These are phyloP conservation scores for Magallana angulata DNA, from an alignment of 1,140 invertebrate genomes.

Conservation along the genomic window DNA sequence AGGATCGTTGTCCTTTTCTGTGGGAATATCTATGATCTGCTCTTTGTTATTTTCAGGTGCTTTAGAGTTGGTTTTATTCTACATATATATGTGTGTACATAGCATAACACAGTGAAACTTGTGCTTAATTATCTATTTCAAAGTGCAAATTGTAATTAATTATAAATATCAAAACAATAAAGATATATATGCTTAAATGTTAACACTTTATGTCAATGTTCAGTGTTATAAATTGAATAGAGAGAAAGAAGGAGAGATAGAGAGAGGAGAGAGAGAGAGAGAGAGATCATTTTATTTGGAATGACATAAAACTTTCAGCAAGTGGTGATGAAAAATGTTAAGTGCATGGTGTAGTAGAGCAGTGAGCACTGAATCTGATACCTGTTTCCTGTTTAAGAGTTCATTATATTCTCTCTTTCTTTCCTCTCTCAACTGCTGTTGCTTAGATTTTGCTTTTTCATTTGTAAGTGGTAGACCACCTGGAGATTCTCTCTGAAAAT, in stretches of 20 bases:
- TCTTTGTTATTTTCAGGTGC: background rate
- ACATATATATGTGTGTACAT: background rate
- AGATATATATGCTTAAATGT: no score
- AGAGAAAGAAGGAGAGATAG: background rate
- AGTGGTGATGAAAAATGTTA: background rate
- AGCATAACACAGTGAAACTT: no score
- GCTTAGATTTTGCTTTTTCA: constrained; percentile 21
- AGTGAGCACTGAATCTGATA: background rate
- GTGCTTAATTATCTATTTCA: no score
- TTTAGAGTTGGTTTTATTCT: background rate
- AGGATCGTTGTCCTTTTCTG: background rate
- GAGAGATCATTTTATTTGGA: background rate
- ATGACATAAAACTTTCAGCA: background rate
- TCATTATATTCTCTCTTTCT: constrained; percentile 29
- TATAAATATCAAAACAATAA: no score
- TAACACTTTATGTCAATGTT: no score
- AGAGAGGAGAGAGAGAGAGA: background rate
- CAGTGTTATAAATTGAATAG: no score
- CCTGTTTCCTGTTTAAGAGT: constrained; percentile 16
- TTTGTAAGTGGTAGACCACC: constrained; percentile 10
- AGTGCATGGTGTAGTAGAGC: background rate
- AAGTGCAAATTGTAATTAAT: no score
- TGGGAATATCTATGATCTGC: background rate
- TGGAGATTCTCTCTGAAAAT: background rate
- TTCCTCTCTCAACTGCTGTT: constrained; percentile 3